Evolutionary conservation across 2,797 vertebrate genomes (phyloP).

Genomic region (Salmo trutta): DNA sequence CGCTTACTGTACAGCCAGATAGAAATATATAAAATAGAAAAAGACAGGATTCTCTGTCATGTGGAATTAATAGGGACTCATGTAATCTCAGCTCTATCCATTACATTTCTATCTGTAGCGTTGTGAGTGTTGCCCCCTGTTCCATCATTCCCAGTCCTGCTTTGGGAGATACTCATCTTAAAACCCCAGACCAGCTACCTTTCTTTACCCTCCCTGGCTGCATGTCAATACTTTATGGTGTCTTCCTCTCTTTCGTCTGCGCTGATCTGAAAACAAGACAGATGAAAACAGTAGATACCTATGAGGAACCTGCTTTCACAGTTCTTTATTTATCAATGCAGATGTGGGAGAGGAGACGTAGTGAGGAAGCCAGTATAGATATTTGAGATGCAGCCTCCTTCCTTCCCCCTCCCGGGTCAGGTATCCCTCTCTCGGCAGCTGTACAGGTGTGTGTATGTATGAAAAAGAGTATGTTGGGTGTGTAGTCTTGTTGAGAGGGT

Average conservation of each 20-base stretch:
- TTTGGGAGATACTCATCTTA: conserved; percentile 7
- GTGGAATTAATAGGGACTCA: conserved; percentile 15
- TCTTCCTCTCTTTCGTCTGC: conserved; percentile 26
- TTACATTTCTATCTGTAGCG: background rate
- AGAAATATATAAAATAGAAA: conserved; percentile 31
- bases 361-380: conserved; percentile 30
- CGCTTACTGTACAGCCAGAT: conserved; percentile 39
- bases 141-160: background rate
- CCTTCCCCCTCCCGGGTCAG: background rate
- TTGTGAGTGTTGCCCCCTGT: background rate
- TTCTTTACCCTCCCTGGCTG: too few relatives aligned
- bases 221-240: conserved; percentile 4
- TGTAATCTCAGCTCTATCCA: conserved; percentile 27
- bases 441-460: conserved; percentile 24
- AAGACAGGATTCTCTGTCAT: conserved; percentile 20
- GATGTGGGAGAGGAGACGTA: conserved; percentile 9
- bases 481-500: conserved; percentile 23
- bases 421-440: conserved; percentile 14
- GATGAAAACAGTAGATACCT: background rate
- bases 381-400: conserved; percentile 18
- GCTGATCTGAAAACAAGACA: background rate
- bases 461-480: conserved; percentile 47
- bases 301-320: too few relatives aligned
- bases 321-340: background rate
- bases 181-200: background rate